These are phyloP conservation scores for Danio albolineatus DNA, from an alignment of 2,797 vertebrate species.

Conservation along the genomic window DNA sequence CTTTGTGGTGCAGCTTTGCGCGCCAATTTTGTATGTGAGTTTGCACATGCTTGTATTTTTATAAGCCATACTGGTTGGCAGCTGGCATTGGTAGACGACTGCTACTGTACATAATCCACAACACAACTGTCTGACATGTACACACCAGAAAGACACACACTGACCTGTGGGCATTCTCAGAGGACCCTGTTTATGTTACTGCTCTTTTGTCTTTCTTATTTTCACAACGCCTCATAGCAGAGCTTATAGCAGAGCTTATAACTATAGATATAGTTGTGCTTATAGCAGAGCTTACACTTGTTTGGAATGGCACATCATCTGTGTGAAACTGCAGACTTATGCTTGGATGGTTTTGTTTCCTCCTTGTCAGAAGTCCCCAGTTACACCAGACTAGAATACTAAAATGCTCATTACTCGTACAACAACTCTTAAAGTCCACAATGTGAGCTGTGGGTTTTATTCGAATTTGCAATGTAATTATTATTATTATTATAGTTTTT, in stretches of 20 bases:
- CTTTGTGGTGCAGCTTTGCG: conserved; percentile 52
- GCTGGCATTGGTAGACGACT: conserved; percentile 4
- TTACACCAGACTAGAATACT: conserved; percentile 14
- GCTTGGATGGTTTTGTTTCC: conserved; percentile 17
- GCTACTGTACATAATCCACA: conserved; percentile 20
- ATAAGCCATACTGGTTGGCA: neutral
- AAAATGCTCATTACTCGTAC: conserved; percentile 4
- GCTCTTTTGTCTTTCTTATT: neutral
- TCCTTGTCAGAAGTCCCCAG: neutral
- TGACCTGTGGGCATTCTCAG: conserved; percentile 3
- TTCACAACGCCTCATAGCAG: neutral
- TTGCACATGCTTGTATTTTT: conserved; percentile 9
- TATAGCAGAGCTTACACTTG: no score
- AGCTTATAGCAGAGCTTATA: neutral
- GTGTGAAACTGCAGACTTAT: conserved; percentile 3
- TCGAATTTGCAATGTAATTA: neutral
- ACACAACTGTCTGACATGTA: neutral
- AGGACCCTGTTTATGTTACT: conserved; percentile 3
- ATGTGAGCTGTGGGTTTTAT: neutral
- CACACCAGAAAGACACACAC: neutral
- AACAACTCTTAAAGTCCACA: conserved; percentile 6
- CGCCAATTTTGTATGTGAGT: neutral
- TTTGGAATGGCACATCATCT: conserved; percentile 4
- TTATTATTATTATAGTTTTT: no score
- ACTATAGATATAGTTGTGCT: no score